phyloP scores from a whole-genome alignment of 2,113 vertebrate genomes.

The Limnothrissa miodon region DNA sequence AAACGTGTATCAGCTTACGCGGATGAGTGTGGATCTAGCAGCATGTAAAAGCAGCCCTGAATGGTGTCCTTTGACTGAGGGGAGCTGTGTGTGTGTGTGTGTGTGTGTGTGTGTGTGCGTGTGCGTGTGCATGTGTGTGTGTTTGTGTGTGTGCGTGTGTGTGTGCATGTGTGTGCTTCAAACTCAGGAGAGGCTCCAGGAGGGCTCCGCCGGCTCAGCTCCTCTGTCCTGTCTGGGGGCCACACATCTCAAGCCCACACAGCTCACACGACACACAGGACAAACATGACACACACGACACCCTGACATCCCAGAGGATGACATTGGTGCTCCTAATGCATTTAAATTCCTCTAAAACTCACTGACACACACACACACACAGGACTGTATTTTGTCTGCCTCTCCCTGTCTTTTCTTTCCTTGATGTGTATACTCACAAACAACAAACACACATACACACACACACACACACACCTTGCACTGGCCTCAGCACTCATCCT shows the following conservation, averaged over 20 bases:
- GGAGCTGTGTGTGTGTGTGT: neutral
- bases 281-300: too few relatives aligned
- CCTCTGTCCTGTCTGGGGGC: neutral
- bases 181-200: constrained; percentile 3
- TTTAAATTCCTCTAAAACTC: too few relatives aligned
- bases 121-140: neutral
- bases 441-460: neutral
- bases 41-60: constrained; percentile 10
- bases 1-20: constrained; percentile 6
- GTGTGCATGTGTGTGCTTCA: neutral
- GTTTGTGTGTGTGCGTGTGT: neutral
- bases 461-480: neutral
- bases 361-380: neutral
- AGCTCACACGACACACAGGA: neutral
- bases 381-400: neutral
- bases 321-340: neutral
- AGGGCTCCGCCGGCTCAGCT: neutral
- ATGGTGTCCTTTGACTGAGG: constrained; percentile 16
- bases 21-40: constrained; percentile 10
- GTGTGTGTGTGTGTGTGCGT: neutral
- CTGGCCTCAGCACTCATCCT: neutral
- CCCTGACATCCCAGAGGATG: neutral
- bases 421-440: too few relatives aligned
- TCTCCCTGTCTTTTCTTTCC: neutral
- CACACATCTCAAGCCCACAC: neutral